A percentile compares a stretch with the other conserved stretches of the same genome.
phyloP scores from a whole-genome alignment of 2,888 invertebrate species.

The Tetranychus piercei region DNA sequence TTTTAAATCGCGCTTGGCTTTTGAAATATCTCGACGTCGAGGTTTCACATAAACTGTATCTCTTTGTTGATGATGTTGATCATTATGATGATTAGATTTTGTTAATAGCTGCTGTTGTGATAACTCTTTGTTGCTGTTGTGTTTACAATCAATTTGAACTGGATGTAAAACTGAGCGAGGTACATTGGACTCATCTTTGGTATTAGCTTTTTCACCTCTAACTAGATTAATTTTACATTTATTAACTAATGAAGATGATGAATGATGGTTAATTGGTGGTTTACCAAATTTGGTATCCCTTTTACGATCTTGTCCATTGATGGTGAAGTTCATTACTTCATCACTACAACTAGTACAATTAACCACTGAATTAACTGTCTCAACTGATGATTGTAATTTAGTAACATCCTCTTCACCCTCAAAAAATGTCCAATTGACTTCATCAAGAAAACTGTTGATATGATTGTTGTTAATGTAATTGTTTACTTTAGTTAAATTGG shows the following conservation, averaged over 20 bases:
- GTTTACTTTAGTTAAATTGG: too few species aligned
- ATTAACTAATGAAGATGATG: too few species aligned
- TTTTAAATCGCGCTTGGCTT: not conserved
- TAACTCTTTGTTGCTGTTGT: not conserved
- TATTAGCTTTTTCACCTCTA: not conserved
- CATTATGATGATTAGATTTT: not conserved
- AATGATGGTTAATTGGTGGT: not conserved
- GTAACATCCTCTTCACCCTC: too few species aligned
- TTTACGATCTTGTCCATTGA: too few species aligned
- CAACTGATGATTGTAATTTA: too few species aligned
- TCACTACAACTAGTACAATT: too few species aligned
- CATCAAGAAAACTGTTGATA: too few species aligned
- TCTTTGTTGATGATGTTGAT: not conserved
- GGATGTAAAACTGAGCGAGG: not conserved
- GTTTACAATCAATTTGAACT: not conserved
- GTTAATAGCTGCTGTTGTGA: not conserved
- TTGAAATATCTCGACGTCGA: slow-evolving; percentile 2
- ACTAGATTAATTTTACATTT: not conserved
- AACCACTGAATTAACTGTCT: too few species aligned
- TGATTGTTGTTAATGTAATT: too few species aligned
- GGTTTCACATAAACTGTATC: not conserved
- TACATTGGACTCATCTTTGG: not conserved
- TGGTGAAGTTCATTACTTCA: not conserved
- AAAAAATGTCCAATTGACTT: too few species aligned
- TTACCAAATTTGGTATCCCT: not conserved